These are phyloP conservation scores for Callyntrura sp. DNA, from an alignment of 2,888 invertebrate species.

Conservation along the genomic window DNA sequence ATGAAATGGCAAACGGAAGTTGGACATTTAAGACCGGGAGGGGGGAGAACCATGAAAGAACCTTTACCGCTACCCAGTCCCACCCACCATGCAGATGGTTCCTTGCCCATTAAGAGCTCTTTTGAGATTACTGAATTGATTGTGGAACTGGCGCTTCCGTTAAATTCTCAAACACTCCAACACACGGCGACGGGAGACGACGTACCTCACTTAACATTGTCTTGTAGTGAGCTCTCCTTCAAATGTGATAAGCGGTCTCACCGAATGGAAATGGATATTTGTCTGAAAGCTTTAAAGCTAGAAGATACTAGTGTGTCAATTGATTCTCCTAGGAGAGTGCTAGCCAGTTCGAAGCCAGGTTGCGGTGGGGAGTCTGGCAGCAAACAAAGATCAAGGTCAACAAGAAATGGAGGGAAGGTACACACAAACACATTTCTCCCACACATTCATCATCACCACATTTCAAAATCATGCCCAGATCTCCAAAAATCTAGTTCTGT, in stretches of 20 bases:
- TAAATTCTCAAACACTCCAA: slow-evolving; percentile 28
- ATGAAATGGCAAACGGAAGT: slow-evolving; percentile 81
- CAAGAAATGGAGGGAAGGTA: background rate
- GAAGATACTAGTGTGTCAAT: slow-evolving; percentile 94
- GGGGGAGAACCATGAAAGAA: slow-evolving; percentile 26
- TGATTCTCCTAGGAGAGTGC: slow-evolving; percentile 92
- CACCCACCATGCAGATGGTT: slow-evolving; percentile 79
- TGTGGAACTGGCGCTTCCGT: slow-evolving; percentile 88
- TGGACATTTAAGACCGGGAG: slow-evolving; percentile 32
- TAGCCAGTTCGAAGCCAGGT: slow-evolving; percentile 90
- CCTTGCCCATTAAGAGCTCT: slow-evolving; percentile 86
- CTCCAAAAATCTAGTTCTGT: slow-evolving; percentile 85
- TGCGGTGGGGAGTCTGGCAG: background rate
- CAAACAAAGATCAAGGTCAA: background rate
- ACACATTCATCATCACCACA: slow-evolving; percentile 85
- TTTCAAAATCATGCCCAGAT: slow-evolving; percentile 94
- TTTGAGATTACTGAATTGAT: slow-evolving; percentile 92
- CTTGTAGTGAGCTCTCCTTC: slow-evolving; percentile 81
- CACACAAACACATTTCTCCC: background rate
- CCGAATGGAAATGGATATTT: slow-evolving; percentile 82
- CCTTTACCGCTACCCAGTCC: slow-evolving; percentile 82
- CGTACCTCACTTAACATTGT: slow-evolving; percentile 79
- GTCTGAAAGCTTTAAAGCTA: slow-evolving; percentile 93
- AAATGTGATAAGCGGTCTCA: slow-evolving; percentile 81
- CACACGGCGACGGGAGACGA: slow-evolving; percentile 18